Evolutionary conservation across 2,797 vertebrate species (phyloP).

Genomic region (Masticophis lateralis): DNA sequence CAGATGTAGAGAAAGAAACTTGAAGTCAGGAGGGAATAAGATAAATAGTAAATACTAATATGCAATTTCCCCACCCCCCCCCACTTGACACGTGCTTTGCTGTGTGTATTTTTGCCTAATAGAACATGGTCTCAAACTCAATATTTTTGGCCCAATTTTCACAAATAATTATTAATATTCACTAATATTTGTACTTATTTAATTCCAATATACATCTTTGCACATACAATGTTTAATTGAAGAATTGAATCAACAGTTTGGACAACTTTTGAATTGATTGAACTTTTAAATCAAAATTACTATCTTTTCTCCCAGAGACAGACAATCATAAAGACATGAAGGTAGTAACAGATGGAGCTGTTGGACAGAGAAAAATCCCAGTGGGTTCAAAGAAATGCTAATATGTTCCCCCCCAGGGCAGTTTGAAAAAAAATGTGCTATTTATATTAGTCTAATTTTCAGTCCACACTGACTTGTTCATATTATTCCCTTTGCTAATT

Average conservation of each 20-base stretch:
- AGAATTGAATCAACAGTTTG: background rate
- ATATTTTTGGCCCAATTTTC: background rate
- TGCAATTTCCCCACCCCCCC: background rate
- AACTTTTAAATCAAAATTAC: background rate
- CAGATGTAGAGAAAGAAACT: slow-evolving; percentile 47
- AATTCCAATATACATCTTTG: background rate
- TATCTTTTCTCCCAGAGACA: background rate
- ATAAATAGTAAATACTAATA: background rate
- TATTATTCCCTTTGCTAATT: background rate
- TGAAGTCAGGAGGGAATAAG: background rate
- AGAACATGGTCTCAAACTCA: background rate
- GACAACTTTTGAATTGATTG: background rate
- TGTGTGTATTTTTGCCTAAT: background rate
- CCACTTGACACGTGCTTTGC: background rate
- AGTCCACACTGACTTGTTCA: background rate
- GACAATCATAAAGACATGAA: background rate
- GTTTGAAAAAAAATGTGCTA: background rate
- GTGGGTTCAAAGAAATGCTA: background rate
- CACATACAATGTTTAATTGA: background rate
- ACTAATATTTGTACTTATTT: background rate
- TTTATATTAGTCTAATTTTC: background rate
- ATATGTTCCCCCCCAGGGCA: background rate
- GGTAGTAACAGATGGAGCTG: background rate
- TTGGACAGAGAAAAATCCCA: background rate
- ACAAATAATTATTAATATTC: background rate